These are phyloP conservation scores for Rhinolophus sinicus DNA, from an alignment of 2,113 vertebrate genomes.

Conservation along the genomic window DNA sequence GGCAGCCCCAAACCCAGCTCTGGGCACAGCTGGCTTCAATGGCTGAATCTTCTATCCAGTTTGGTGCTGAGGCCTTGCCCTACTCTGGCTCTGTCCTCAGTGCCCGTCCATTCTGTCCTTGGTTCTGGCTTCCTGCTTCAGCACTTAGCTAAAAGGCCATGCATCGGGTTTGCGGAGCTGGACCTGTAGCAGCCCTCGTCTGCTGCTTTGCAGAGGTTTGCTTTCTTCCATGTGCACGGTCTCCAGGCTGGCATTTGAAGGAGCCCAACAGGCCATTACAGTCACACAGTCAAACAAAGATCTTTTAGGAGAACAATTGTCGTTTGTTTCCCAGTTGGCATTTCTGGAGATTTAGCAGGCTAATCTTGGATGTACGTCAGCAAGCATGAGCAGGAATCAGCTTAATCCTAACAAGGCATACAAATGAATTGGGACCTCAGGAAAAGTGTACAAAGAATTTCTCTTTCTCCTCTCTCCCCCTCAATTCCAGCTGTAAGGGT, in stretches of 20 bases:
- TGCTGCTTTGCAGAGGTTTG: background rate
- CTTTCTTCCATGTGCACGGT: constrained; percentile 24
- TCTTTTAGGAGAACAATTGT: constrained; percentile 70
- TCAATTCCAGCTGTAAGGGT: background rate
- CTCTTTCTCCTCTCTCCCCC: constrained; percentile 31
- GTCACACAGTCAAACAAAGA: constrained; percentile 41
- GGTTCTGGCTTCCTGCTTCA: background rate
- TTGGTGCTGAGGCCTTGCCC: background rate
- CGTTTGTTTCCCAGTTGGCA: constrained; percentile 72
- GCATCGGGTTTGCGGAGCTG: background rate
- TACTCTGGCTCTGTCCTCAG: background rate
- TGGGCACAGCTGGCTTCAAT: background rate
- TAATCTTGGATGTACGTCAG: constrained; percentile 79
- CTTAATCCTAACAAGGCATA: constrained; percentile 72
- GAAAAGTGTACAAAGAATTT: constrained; percentile 60
- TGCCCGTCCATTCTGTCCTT: background rate
- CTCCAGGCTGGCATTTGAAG: constrained; percentile 35
- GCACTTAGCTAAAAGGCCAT: background rate
- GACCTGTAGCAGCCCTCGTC: background rate
- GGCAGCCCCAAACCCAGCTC: background rate
- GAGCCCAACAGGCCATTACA: background rate
- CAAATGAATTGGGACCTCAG: constrained; percentile 40
- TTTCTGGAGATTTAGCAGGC: constrained; percentile 74
- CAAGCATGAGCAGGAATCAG: constrained; percentile 64
- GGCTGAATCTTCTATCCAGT: background rate